Conservation (phyloP, 53 echinoderm and acorn worm species). For the Crossaster papposus region DNA sequence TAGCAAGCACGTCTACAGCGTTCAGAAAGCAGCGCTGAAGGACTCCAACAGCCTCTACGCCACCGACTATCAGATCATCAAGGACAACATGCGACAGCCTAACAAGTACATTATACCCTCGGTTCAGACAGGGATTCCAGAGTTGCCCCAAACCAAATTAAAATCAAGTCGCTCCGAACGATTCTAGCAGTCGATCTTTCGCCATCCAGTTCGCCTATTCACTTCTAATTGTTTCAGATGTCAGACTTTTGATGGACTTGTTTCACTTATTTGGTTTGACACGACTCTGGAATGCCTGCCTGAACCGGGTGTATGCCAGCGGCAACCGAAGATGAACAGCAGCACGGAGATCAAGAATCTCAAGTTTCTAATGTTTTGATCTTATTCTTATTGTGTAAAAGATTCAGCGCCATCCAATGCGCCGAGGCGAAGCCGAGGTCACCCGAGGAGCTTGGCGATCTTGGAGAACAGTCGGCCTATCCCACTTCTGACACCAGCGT, state of each 20-base stretch:
- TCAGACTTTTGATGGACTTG: too few species aligned
- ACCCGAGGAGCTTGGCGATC: constrained; percentile 53
- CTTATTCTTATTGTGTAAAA: not conserved
- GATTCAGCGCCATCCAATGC: constrained; percentile 86
- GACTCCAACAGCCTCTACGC: constrained; percentile 76
- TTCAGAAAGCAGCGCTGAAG: constrained; percentile 81
- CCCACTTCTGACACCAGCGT: constrained; percentile 11
- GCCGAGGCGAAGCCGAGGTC: constrained; percentile 73
- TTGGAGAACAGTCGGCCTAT: constrained; percentile 27
- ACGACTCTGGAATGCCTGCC: too few species aligned
- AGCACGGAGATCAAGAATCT: constrained; percentile 17
- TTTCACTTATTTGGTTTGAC: too few species aligned
- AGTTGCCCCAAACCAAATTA: too few species aligned
- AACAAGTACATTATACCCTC: constrained; percentile 56
- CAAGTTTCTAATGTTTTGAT: not conserved
- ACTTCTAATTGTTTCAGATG: too few species aligned
- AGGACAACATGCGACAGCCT: constrained; percentile 72
- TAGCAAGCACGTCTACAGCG: constrained; percentile 89
- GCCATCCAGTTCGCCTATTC: too few species aligned
- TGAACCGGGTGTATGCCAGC: too few species aligned
- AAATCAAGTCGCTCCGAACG: too few species aligned
- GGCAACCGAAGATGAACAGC: constrained; percentile 35
- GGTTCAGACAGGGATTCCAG: too few species aligned
- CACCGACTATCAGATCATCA: constrained; percentile 85
- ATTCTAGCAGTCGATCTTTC: too few species aligned